Base-by-base conservation (phyloP, 2,113 vertebrate species). In the Sinocyclocheilus grahami region DNA sequence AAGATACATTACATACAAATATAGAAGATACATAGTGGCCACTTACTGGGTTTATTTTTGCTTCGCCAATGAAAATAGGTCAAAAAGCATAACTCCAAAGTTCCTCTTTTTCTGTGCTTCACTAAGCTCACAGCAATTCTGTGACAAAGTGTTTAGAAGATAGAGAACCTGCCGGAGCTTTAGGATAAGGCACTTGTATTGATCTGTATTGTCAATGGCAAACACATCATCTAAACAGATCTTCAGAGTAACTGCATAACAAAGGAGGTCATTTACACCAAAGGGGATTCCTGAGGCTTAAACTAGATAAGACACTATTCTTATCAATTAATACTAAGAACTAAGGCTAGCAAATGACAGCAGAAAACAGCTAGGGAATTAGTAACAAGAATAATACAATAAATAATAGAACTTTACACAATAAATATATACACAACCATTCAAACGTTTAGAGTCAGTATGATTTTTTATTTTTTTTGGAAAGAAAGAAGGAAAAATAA, bases 111-210 rank as follows among this genome's bases (percentile, higher is more conserved):
- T 42, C 11, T 63, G 22, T 42, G 16, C 14, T 22, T 53, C 16
- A 82, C 42, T 33, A 22, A 69, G 18, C 63, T 82, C 14, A 12
- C 37, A 30, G 24, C 14, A 82, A 72, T 62, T 46, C 24, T 33
- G 13, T 58, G 22, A 65, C 42, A 46, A 69, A 39, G 67, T 51
- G 84, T 53, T 83, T 13, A 82, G 65, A 48, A 37, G 69, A 10
- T 7, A 33, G 3, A 24, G 67, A 74, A 65, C 74, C 78, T 51
- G 16, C 30, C 42, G 33, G 62, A 39, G 72, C 51, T n/a, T 30
- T 89, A 71, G 39, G 24, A 86, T 69, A 82, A 76, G 79, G 55
- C 58, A 48, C 86, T 62, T 86, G 48, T 82, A 87, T 85, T 87
- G 77, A 90, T 90, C 83, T 42, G 76, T 74, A 4, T 37, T 84